These are phyloP conservation scores for Hippocampus guttulatus DNA, from an alignment of 2,113 vertebrate genomes.

Conservation along the genomic window DNA sequence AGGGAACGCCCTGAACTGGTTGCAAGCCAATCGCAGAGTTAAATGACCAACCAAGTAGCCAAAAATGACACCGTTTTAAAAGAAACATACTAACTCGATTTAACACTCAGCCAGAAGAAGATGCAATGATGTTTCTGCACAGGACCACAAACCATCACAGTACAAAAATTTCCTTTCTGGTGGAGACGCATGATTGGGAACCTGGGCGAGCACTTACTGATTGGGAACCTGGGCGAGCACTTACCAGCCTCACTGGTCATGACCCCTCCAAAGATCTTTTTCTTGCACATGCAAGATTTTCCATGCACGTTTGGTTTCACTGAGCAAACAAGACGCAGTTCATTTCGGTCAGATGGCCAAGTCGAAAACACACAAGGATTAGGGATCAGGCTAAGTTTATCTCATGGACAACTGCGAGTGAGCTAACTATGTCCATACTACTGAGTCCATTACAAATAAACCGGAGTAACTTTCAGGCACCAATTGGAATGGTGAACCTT, in stretches of 20 bases:
- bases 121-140: not conserved
- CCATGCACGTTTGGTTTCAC: not conserved
- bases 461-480: not conserved
- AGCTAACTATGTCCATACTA: not conserved
- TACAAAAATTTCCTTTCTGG: not conserved
- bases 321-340: not conserved
- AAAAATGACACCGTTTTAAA: no score
- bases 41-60: no score
- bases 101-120: not conserved
- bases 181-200: not conserved
- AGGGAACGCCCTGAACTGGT: no score
- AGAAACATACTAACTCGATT: not conserved
- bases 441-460: not conserved
- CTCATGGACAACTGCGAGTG: not conserved
- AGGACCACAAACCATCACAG: not conserved
- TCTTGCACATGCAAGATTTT: not conserved
- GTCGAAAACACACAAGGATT: not conserved
- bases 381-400: not conserved
- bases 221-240: not conserved
- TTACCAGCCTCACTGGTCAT: not conserved
- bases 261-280: not conserved
- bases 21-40: no score
- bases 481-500: not conserved
- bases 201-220: not conserved
- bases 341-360: not conserved